phyloP scores from a whole-genome alignment of 2,113 vertebrate genomes.

The Vidua macroura region DNA sequence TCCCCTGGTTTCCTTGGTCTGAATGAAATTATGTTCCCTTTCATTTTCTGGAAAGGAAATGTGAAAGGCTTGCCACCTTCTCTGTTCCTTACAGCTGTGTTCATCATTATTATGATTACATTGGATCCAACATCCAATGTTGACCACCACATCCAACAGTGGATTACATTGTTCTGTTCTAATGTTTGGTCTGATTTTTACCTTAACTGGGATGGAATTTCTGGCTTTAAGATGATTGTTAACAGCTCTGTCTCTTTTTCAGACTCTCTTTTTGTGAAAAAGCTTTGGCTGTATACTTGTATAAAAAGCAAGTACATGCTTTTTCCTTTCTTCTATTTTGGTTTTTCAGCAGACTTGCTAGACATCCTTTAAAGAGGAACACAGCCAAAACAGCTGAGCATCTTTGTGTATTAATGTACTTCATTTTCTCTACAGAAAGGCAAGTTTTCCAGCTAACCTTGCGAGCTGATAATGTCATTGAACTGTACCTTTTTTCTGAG shows the following conservation, averaged over 20 bases:
- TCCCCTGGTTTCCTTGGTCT: neutral
- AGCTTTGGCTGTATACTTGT: conserved; percentile 76
- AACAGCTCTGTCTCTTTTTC: neutral
- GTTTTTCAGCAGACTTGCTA: conserved; percentile 82
- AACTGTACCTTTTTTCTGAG: neutral
- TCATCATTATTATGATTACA: neutral
- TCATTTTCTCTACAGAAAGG: neutral
- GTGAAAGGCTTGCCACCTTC: neutral
- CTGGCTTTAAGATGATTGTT: neutral
- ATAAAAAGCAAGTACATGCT: conserved; percentile 66
- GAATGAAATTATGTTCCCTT: neutral
- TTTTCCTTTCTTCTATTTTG: conserved; percentile 80
- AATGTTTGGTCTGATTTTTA: neutral
- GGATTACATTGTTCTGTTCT: neutral
- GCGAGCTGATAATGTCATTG: neutral
- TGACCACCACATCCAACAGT: neutral
- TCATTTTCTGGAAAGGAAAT: neutral
- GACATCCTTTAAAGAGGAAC: conserved; percentile 81
- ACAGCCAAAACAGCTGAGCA: conserved; percentile 76
- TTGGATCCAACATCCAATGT: too few relatives aligned
- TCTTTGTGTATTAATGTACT: neutral
- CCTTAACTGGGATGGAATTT: neutral
- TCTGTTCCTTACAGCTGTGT: neutral
- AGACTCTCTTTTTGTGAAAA: conserved; percentile 84
- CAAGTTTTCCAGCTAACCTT: neutral